Evolutionary conservation across 2,888 invertebrate genomes (phyloP).

Genomic region (Limenitis camilla): DNA sequence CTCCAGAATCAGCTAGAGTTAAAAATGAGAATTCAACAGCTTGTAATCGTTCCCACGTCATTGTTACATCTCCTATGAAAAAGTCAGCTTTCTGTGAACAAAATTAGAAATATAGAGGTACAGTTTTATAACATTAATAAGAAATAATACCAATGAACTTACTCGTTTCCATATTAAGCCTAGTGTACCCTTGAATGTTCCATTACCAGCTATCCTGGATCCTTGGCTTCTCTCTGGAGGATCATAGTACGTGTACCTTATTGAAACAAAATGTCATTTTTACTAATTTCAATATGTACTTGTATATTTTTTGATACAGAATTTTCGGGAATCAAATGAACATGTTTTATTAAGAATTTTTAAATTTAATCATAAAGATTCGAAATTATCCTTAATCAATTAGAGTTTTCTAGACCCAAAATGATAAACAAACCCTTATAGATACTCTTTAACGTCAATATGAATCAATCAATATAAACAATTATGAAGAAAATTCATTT

Average conservation of each 20-base stretch:
- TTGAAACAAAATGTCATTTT: conserved; percentile 22
- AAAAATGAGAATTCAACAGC: conserved; percentile 85
- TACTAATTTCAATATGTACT: too few species aligned
- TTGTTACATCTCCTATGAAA: conserved; percentile 82
- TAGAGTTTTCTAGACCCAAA: too few species aligned
- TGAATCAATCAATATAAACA: too few species aligned
- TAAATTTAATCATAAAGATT: too few species aligned
- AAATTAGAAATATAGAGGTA: background rate
- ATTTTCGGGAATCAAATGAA: background rate
- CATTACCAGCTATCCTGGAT: conserved; percentile 76
- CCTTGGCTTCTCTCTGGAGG: conserved; percentile 84
- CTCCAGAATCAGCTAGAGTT: conserved; percentile 84
- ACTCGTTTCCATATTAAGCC: conserved; percentile 82
- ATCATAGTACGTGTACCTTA: conserved; percentile 80
- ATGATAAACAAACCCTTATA: too few species aligned
- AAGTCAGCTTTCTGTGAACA: conserved; percentile 78
- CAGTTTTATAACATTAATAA: background rate
- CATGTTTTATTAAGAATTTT: too few species aligned
- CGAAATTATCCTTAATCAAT: too few species aligned
- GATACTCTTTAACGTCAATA: too few species aligned
- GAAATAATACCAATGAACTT: conserved; percentile 24
- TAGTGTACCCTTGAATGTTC: conserved; percentile 81
- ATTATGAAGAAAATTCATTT: too few species aligned
- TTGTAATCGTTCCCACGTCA: conserved; percentile 81
- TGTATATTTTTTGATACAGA: too few species aligned